These are phyloP conservation scores for Acleris emargana DNA, from an alignment of 2,888 invertebrate species.

Conservation along the genomic window DNA sequence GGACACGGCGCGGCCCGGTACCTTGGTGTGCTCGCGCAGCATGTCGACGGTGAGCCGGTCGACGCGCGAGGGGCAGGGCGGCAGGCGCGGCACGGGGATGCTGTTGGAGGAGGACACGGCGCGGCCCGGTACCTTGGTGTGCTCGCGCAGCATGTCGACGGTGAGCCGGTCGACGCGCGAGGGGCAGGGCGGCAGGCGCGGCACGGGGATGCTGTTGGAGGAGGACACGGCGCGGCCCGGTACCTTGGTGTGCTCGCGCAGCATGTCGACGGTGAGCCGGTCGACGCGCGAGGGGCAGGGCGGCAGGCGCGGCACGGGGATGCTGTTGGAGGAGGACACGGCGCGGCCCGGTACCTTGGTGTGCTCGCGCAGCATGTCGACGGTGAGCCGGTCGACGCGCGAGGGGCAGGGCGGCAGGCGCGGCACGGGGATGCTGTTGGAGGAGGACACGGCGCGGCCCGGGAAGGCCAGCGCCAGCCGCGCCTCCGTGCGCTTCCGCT, in stretches of 20 bases:
- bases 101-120: conserved; percentile 91
- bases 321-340: conserved; percentile 90
- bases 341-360: conserved; percentile 90
- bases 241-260: conserved; percentile 90
- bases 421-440: conserved; percentile 90
- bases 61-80: conserved; percentile 90
- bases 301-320: conserved; percentile 90
- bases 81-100: conserved; percentile 89
- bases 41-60: conserved; percentile 92
- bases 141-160: conserved; percentile 91
- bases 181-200: conserved; percentile 90
- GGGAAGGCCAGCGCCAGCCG: conserved; percentile 90
- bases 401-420: conserved; percentile 90
- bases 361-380: conserved; percentile 91
- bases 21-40: conserved; percentile 90
- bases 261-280: conserved; percentile 90
- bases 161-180: conserved; percentile 90
- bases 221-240: conserved; percentile 91
- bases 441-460: conserved; percentile 90
- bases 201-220: conserved; percentile 89
- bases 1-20: conserved; percentile 90
- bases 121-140: conserved; percentile 90
- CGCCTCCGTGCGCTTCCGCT: conserved; percentile 91
- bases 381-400: conserved; percentile 89
- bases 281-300: conserved; percentile 91